phyloP scores from a whole-genome alignment of 2,888 invertebrate genomes.

The Drosophila neotestacea region DNA sequence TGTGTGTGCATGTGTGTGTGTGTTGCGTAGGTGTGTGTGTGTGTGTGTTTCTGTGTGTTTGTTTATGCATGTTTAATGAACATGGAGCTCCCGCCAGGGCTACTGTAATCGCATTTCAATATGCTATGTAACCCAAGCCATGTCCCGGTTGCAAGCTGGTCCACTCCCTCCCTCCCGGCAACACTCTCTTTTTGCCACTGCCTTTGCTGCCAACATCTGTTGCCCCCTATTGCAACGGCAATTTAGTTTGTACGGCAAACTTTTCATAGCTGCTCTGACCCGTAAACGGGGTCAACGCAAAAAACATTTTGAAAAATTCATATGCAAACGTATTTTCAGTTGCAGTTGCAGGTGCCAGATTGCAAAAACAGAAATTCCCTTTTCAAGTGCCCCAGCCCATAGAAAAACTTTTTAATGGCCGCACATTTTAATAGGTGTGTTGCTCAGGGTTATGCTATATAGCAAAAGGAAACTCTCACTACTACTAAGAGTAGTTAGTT shows the following conservation, averaged over 20 bases:
- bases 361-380: constrained; percentile 58
- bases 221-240: constrained; percentile 57
- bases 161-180: constrained; percentile 3
- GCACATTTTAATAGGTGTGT: constrained; percentile 70
- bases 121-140: constrained; percentile 63
- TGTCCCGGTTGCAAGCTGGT: constrained; percentile 48
- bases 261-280: constrained; percentile 75
- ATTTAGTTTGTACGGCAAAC: constrained; percentile 74
- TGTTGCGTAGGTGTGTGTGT: constrained; percentile 11
- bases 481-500: constrained; percentile 4
- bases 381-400: constrained; percentile 54
- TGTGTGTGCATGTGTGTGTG: constrained; percentile 11
- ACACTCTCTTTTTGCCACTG: background rate
- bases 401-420: constrained; percentile 74
- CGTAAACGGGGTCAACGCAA: constrained; percentile 77
- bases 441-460: constrained; percentile 50
- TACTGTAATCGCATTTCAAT: constrained; percentile 78
- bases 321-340: constrained; percentile 77
- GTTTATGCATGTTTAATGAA: constrained; percentile 79
- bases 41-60: constrained; percentile 44
- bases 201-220: constrained; percentile 22
- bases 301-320: constrained; percentile 79
- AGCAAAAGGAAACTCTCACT: background rate
- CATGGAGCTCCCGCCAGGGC: constrained; percentile 64
- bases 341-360: constrained; percentile 73